Evolutionary conservation across 2,888 invertebrate species (phyloP).

Genomic region (Drosophila nr. perissopoda): DNA sequence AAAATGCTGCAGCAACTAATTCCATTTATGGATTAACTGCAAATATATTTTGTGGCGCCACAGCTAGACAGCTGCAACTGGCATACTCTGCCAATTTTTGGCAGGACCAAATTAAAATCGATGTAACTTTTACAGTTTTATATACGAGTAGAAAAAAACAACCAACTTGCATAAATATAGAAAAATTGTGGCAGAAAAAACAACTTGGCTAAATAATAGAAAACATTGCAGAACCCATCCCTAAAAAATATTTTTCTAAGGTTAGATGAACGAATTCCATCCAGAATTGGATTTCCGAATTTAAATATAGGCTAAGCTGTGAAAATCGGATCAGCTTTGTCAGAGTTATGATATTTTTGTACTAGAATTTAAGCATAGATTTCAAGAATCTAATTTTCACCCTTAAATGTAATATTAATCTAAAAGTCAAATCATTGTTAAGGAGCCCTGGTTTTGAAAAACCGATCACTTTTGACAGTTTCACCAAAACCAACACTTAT

Average conservation of each 20-base stretch:
- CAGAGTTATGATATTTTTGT: background rate
- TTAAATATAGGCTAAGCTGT: background rate
- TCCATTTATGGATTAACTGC: slow-evolving; percentile 61
- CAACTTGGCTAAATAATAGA: background rate
- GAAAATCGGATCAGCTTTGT: background rate
- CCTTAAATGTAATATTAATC: no score
- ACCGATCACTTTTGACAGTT: background rate
- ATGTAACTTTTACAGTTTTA: background rate
- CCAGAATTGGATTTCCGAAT: background rate
- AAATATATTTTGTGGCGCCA: slow-evolving; percentile 31
- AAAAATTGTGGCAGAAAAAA: background rate
- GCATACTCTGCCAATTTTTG: slow-evolving; percentile 9
- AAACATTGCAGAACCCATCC: background rate
- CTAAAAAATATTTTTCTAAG: background rate
- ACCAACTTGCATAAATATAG: background rate
- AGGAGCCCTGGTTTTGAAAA: no score
- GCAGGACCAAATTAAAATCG: background rate
- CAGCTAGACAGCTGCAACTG: background rate
- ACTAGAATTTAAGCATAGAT: background rate
- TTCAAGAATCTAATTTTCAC: no score
- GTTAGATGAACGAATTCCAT: background rate
- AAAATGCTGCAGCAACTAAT: slow-evolving; percentile 47
- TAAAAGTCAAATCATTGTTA: no score
- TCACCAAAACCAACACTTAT: background rate
- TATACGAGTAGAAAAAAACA: background rate